A percentile compares a stretch with the other conserved stretches of the same genome.
Evolutionary conservation across 37 sponge, comb jelly and placozoan species (phyloP).

Genomic region (Bolinopsis microptera): DNA sequence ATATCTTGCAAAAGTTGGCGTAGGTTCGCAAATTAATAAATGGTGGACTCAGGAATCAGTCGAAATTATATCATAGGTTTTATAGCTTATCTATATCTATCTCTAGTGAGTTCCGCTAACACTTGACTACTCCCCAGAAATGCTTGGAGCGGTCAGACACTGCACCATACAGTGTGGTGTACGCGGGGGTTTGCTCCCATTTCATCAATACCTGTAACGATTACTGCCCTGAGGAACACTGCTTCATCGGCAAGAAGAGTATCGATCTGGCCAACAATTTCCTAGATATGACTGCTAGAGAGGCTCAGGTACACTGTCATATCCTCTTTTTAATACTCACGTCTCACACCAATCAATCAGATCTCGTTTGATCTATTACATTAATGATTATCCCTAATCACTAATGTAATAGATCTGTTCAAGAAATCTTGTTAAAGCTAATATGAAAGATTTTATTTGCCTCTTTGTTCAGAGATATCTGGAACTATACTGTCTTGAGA

Average conservation of each 20-base stretch:
- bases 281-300: slow-evolving; percentile 82
- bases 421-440: too few species aligned
- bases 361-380: too few species aligned
- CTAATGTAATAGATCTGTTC: too few species aligned
- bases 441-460: too few species aligned
- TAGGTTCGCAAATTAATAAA: too few species aligned
- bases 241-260: slow-evolving; percentile 79
- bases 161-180: slow-evolving; percentile 72
- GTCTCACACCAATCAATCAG: too few species aligned
- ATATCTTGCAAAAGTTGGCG: too few species aligned
- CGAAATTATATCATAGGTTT: too few species aligned
- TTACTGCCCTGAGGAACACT: slow-evolving; percentile 88
- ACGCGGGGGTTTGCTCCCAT: slow-evolving; percentile 78
- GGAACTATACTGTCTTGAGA: slow-evolving; percentile 15
- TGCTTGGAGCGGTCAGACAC: not conserved
- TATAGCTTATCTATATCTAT: too few species aligned
- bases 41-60: too few species aligned
- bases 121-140: not conserved
- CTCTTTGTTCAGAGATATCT: not conserved
- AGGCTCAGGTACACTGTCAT: slow-evolving; percentile 67
- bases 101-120: too few species aligned
- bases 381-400: too few species aligned
- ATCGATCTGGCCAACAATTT: slow-evolving; percentile 82
- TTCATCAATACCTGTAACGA: slow-evolving; percentile 76
- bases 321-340: not conserved